A percentile compares a stretch with the other conserved stretches of the same genome.
Conservation (phyloP, 2,888 invertebrate genomes). For the Drosophila phalerata region DNA sequence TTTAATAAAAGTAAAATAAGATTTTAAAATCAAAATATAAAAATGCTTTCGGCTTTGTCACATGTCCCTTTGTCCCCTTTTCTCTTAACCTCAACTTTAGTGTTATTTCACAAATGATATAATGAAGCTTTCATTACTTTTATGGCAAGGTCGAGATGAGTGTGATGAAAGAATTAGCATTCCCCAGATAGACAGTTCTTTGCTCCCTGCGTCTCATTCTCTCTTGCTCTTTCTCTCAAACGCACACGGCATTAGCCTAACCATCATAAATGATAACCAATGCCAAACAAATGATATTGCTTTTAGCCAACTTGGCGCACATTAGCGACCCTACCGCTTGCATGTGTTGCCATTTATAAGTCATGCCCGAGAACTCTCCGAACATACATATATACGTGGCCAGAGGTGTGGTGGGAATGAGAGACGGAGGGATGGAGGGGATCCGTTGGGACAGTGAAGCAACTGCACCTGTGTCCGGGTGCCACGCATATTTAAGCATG, state of each 20-base stretch:
- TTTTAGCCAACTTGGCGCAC: slow-evolving; percentile 44
- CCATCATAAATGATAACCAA: slow-evolving; percentile 41
- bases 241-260: slow-evolving; percentile 27
- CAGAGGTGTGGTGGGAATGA: not conserved
- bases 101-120: slow-evolving; percentile 15
- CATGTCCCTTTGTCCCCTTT: not conserved
- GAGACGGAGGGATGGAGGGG: not conserved
- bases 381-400: slow-evolving; percentile 5
- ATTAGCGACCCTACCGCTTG: slow-evolving; percentile 38
- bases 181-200: slow-evolving; percentile 8
- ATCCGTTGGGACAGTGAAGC: slow-evolving; percentile 8
- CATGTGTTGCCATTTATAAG: slow-evolving; percentile 58
- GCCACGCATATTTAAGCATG: slow-evolving; percentile 68
- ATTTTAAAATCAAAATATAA: too few species aligned
- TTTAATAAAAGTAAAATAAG: too few species aligned
- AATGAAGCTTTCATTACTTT: slow-evolving; percentile 34
- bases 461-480: slow-evolving; percentile 70
- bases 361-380: slow-evolving; percentile 28
- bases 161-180: not conserved
- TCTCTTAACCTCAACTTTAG: not conserved
- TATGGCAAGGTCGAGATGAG: slow-evolving; percentile 14
- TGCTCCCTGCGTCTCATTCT: not conserved
- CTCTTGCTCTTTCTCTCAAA: not conserved
- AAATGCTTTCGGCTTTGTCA: not conserved
- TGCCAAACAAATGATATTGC: slow-evolving; percentile 53